A percentile compares a stretch with the other conserved stretches of the same genome.
Conservation (phyloP, 1,140 invertebrate genomes). For the Notospermus geniculatus region DNA sequence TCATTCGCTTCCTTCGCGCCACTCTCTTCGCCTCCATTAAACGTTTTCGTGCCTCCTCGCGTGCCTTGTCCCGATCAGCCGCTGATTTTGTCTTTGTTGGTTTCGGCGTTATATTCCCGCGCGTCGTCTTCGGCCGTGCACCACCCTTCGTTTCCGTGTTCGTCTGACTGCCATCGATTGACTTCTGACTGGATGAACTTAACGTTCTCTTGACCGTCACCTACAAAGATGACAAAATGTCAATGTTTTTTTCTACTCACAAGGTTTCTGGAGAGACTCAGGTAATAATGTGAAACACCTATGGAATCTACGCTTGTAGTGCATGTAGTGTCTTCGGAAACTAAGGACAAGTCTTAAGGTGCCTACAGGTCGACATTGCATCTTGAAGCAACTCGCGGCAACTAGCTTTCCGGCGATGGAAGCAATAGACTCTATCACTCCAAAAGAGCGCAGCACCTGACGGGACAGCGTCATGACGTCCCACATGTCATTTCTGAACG, state of each 20-base stretch:
- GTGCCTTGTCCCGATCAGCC: conserved; percentile 52
- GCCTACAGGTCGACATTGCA: no score
- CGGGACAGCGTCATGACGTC: no score
- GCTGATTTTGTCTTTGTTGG: conserved; percentile 57
- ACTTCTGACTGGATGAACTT: conserved; percentile 5
- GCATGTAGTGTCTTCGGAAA: not conserved
- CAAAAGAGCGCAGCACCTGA: no score
- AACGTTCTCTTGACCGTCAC: not conserved
- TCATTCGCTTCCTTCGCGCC: conserved; percentile 57
- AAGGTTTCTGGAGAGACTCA: not conserved
- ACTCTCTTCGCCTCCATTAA: conserved; percentile 74
- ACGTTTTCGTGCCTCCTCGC: conserved; percentile 76
- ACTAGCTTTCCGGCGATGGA: no score
- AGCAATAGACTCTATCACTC: no score
- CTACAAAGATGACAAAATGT: not conserved
- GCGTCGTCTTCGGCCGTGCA: conserved; percentile 39
- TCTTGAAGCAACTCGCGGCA: no score
- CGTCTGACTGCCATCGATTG: conserved; percentile 15
- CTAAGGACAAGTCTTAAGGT: not conserved
- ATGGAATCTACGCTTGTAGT: not conserved
- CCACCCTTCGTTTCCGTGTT: conserved; percentile 31
- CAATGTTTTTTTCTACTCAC: not conserved
- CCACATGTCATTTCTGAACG: no score
- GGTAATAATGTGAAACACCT: not conserved
- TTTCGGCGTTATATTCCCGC: conserved; percentile 47